These are phyloP conservation scores for Ischnura elegans DNA, from an alignment of 2,888 invertebrate species.

Conservation along the genomic window DNA sequence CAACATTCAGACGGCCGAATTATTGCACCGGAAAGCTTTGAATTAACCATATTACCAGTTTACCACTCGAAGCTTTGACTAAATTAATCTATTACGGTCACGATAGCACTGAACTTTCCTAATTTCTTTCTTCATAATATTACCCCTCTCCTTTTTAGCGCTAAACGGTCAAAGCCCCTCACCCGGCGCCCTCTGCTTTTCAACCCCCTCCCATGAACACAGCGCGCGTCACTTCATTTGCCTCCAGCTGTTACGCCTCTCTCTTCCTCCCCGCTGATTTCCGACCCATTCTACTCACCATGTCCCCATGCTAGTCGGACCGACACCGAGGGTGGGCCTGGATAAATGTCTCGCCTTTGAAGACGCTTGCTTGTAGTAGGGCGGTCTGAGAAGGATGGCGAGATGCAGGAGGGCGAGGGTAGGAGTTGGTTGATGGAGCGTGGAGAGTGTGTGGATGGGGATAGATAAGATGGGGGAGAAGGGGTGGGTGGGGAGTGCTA, in stretches of 20 bases:
- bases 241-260: slow-evolving; percentile 52
- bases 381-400: no score
- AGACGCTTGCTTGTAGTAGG: background rate
- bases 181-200: background rate
- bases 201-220: background rate
- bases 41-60: no score
- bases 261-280: background rate
- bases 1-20: no score
- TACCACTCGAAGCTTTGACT: no score
- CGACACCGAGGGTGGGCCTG: background rate
- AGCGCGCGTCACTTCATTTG: slow-evolving; percentile 47
- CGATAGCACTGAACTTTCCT: no score
- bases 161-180: no score
- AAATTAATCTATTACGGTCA: no score
- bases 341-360: slow-evolving; percentile 44
- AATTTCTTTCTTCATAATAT: no score
- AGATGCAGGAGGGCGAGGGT: background rate
- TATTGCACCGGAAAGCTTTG: no score
- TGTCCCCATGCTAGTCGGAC: no score
- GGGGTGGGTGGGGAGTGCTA: background rate
- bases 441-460: slow-evolving; percentile 1
- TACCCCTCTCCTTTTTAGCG: no score
- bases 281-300: background rate
- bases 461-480: background rate
- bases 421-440: slow-evolving; percentile 16